These are phyloP conservation scores for Drosophila leontia DNA, from an alignment of 1,140 invertebrate species.

Conservation along the genomic window DNA sequence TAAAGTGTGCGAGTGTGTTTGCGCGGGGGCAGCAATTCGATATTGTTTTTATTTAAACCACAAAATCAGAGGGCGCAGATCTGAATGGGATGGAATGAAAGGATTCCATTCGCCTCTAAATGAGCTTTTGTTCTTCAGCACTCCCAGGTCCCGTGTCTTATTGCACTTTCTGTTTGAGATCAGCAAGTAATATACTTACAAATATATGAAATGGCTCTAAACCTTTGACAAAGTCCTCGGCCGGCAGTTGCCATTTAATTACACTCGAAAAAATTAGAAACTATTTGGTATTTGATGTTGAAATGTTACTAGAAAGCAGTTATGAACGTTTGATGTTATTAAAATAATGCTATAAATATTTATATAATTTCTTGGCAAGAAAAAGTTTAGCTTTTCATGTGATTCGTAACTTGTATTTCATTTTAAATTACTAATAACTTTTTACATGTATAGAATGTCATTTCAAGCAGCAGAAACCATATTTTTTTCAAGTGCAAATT, in stretches of 20 bases:
- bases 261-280: neutral
- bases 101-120: slow-evolving; percentile 8
- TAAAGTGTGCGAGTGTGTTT: slow-evolving; percentile 34
- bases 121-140: neutral
- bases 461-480: neutral
- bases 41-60: slow-evolving; percentile 57
- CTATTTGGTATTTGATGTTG: too few species aligned
- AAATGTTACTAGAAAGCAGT: neutral
- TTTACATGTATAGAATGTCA: too few species aligned
- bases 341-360: too few species aligned
- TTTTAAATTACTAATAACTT: too few species aligned
- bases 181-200: slow-evolving; percentile 20
- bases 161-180: slow-evolving; percentile 22
- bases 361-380: neutral
- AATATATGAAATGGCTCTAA: slow-evolving; percentile 34
- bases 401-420: too few species aligned
- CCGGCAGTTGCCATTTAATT: slow-evolving; percentile 29
- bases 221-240: slow-evolving; percentile 14
- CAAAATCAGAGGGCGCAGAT: slow-evolving; percentile 34
- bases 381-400: neutral
- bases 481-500: slow-evolving; percentile 16
- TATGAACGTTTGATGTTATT: too few species aligned
- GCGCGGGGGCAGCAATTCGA: slow-evolving; percentile 22
- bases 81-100: slow-evolving; percentile 10
- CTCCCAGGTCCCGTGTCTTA: slow-evolving; percentile 8